phyloP scores from a whole-genome alignment of 2,797 vertebrate species.

The Novumbra hubbsi region DNA sequence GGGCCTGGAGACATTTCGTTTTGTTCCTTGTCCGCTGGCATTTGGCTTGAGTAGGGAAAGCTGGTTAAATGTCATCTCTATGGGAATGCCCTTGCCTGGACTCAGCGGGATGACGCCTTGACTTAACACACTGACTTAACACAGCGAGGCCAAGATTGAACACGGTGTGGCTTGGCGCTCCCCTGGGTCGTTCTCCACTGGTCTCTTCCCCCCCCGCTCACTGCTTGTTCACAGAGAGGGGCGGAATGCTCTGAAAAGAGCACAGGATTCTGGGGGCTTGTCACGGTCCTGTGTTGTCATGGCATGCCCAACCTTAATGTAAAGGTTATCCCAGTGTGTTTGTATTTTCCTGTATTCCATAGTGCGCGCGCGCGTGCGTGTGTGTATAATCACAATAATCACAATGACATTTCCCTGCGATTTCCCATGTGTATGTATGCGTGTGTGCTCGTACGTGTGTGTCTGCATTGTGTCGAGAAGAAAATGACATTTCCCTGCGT shows the following conservation, averaged over 20 bases:
- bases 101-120: neutral
- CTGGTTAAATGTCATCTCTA: slow-evolving; percentile 16
- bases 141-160: neutral
- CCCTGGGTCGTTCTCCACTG: neutral
- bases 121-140: slow-evolving; percentile 2
- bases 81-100: neutral
- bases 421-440: neutral
- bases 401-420: neutral
- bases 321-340: slow-evolving; percentile 15
- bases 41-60: slow-evolving; percentile 1
- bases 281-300: slow-evolving; percentile 10
- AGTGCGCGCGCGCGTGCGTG: slow-evolving; percentile 1
- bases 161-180: neutral
- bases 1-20: neutral
- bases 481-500: neutral
- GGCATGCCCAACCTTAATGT: neutral
- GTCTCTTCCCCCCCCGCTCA: neutral
- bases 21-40: neutral
- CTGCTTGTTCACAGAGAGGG: neutral
- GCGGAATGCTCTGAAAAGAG: slow-evolving; percentile 8
- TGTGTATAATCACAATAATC: neutral
- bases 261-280: slow-evolving; percentile 10
- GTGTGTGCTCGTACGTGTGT: slow-evolving; percentile 8
- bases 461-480: neutral
- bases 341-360: neutral